A percentile compares a stretch with the other conserved stretches of the same genome.
These are phyloP conservation scores for Pocillopora damicornis DNA, from an alignment of 64 coral and sea anemone species.

Conservation along the genomic window DNA sequence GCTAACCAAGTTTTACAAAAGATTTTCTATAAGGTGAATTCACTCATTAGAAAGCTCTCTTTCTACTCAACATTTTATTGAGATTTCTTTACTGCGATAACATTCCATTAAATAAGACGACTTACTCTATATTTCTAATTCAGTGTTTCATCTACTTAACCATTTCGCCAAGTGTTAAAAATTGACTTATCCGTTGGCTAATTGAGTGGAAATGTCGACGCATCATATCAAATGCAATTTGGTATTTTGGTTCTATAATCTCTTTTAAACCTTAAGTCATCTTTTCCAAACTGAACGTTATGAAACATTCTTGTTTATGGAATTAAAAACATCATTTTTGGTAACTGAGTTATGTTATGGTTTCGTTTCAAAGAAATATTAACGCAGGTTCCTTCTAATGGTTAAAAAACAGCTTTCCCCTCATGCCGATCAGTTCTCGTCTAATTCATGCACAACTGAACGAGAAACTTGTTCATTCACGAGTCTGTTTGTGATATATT, in stretches of 20 bases:
- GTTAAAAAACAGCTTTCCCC: not conserved
- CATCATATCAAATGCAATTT: slow-evolving; percentile 9
- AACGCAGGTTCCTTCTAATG: not conserved
- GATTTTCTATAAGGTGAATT: not conserved
- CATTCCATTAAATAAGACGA: not conserved
- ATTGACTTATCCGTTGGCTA: slow-evolving; percentile 18
- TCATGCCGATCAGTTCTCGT: not conserved
- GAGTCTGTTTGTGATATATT: not conserved
- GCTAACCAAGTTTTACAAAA: not conserved
- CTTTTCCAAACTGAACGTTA: not conserved
- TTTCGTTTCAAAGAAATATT: not conserved
- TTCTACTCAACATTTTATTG: not conserved
- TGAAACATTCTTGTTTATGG: not conserved
- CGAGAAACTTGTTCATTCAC: not conserved
- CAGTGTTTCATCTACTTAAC: not conserved
- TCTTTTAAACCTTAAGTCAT: not conserved
- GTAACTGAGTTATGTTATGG: not conserved
- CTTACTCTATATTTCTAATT: slow-evolving; percentile 16
- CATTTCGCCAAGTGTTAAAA: not conserved
- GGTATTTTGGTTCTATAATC: not conserved
- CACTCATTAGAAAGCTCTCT: slow-evolving; percentile 13
- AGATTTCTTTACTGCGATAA: not conserved
- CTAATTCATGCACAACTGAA: not conserved
- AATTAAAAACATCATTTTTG: not conserved
- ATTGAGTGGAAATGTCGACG: not conserved